phyloP scores from a whole-genome alignment of 35 echinoderm and acorn worm species.

The Chiridota heheva region DNA sequence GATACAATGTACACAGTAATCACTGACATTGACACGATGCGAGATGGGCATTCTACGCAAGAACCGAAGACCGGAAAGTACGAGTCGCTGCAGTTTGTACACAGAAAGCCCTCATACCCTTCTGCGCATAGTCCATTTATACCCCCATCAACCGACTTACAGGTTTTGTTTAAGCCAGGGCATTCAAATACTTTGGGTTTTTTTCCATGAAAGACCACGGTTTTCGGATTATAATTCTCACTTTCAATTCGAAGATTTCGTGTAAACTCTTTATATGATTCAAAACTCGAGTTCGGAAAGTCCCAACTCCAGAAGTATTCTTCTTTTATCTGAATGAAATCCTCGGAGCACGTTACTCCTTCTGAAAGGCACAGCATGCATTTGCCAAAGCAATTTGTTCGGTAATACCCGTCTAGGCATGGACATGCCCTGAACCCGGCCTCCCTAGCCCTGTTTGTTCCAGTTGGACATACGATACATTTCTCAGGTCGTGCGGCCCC shows the following conservation, averaged over 20 bases:
- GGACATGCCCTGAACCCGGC: conserved; percentile 61
- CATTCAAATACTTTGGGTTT: conserved; percentile 35
- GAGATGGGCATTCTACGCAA: conserved; percentile 1
- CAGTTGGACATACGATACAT: conserved; percentile 49
- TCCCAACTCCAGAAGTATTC: conserved; percentile 44
- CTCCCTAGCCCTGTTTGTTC: conserved; percentile 21
- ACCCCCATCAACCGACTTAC: background rate
- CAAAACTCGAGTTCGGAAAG: background rate
- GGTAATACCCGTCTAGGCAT: conserved; percentile 43
- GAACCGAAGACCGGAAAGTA: background rate
- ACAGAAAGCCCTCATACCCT: conserved; percentile 20
- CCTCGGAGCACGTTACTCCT: conserved; percentile 23
- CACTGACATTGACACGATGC: too few species aligned
- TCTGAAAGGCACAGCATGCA: conserved; percentile 29
- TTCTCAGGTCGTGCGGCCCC: background rate
- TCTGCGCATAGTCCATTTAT: background rate
- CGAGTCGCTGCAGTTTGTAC: background rate
- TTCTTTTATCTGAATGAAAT: conserved; percentile 4
- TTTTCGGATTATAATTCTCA: background rate
- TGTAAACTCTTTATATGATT: conserved; percentile 23
- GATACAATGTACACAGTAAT: background rate
- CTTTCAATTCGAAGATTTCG: background rate
- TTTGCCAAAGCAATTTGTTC: conserved; percentile 44
- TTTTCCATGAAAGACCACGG: background rate
- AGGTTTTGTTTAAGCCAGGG: background rate